phyloP scores from a whole-genome alignment of 2,888 invertebrate genomes.

The Watsonalla cultraria region DNA sequence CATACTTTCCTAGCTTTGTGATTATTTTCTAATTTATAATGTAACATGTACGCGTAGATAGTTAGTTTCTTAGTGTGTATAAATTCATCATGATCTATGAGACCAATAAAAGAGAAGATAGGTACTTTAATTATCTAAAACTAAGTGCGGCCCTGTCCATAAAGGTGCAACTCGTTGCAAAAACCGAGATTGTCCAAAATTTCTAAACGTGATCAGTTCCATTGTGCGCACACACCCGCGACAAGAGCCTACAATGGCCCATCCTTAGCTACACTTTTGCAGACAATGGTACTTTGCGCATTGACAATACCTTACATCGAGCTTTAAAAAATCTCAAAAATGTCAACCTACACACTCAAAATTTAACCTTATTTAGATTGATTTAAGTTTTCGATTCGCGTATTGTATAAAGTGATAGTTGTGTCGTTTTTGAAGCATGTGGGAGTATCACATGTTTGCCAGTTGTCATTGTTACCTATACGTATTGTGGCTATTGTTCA shows the following conservation, averaged over 20 bases:
- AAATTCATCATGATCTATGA: too few species aligned
- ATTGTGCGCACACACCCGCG: slow-evolving; percentile 73
- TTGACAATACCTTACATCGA: slow-evolving; percentile 48
- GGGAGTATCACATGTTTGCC: slow-evolving; percentile 65
- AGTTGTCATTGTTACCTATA: slow-evolving; percentile 76
- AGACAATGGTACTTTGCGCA: slow-evolving; percentile 70
- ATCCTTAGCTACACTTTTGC: slow-evolving; percentile 73
- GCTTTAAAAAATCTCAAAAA: slow-evolving; percentile 12
- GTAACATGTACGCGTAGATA: too few species aligned
- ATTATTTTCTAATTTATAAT: too few species aligned
- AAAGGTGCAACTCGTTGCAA: slow-evolving; percentile 78
- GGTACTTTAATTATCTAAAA: background rate
- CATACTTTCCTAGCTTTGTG: too few species aligned
- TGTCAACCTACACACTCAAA: slow-evolving; percentile 6
- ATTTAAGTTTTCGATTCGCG: slow-evolving; percentile 6
- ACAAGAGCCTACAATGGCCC: slow-evolving; percentile 69
- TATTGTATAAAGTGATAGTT: slow-evolving; percentile 11
- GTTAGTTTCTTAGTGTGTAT: too few species aligned
- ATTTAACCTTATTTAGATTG: slow-evolving; percentile 14
- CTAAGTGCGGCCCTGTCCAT: slow-evolving; percentile 43
- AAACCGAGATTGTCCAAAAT: slow-evolving; percentile 76
- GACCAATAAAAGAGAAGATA: too few species aligned
- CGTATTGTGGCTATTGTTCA: slow-evolving; percentile 72
- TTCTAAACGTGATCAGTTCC: slow-evolving; percentile 65
- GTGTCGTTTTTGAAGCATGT: slow-evolving; percentile 18